Percentiles rank a stretch among this genome's conserved stretches.
Conservation (phyloP, 2,113 vertebrate genomes). For the Ibidorhyncha struthersii region DNA sequence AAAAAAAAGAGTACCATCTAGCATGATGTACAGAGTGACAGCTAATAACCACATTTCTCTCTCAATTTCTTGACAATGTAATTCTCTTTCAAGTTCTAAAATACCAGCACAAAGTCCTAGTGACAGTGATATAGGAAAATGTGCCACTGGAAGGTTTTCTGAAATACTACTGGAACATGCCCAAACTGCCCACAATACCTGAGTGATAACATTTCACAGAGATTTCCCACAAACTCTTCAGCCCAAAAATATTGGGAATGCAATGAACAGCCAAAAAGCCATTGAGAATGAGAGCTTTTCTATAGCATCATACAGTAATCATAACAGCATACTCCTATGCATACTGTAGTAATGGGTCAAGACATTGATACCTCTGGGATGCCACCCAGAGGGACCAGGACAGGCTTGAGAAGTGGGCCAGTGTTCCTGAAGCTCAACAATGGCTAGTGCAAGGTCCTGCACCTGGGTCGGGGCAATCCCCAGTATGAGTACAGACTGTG, state of each 20-base stretch:
- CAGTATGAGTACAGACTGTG: fast-evolving
- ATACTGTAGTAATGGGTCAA: neutral
- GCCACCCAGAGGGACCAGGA: neutral
- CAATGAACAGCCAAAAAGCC: neutral
- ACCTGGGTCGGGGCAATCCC: too few species aligned
- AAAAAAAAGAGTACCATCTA: neutral
- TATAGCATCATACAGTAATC: neutral
- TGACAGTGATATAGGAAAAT: neutral
- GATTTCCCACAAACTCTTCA: neutral
- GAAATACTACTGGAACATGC: neutral
- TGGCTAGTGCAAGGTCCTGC: neutral
- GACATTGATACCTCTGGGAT: neutral
- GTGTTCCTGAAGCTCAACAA: neutral
- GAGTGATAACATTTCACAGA: neutral
- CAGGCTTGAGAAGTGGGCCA: neutral
- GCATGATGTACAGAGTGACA: neutral
- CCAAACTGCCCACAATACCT: neutral
- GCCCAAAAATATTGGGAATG: neutral
- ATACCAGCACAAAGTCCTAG: neutral
- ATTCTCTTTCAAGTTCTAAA: neutral
- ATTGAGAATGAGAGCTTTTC: neutral
- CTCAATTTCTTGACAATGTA: neutral
- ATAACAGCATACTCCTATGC: neutral
- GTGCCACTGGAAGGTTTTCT: neutral
- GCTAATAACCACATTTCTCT: neutral